A percentile compares a stretch with the other conserved stretches of the same genome.
Evolutionary conservation across 2,797 vertebrate species (phyloP).

Genomic region (Gymnothorax javanicus): DNA sequence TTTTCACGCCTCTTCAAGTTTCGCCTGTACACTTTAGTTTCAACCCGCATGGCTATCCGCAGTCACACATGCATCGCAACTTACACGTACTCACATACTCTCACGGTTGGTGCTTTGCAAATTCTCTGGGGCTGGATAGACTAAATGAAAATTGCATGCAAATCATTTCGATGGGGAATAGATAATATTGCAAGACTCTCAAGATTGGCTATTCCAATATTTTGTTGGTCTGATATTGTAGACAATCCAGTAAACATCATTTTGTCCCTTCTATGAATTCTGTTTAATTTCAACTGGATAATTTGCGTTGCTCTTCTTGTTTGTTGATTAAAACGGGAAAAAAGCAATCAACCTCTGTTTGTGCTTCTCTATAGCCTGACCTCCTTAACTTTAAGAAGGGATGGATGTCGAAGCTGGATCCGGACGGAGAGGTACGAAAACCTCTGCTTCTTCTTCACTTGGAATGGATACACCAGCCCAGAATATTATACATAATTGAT

Average conservation of each 20-base stretch:
- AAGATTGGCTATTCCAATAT: not conserved
- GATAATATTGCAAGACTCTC: not conserved
- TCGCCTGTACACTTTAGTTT: not conserved
- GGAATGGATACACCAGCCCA: not conserved
- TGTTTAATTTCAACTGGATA: not conserved
- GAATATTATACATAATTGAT: not conserved
- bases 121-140: not conserved
- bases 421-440: slow-evolving; percentile 82
- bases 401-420: slow-evolving; percentile 92
- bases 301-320: not conserved
- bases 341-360: not conserved
- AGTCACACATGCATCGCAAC: not conserved
- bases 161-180: not conserved
- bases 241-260: not conserved
- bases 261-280: not conserved
- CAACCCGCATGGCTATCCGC: not conserved
- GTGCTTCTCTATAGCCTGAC: slow-evolving; percentile 70
- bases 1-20: not conserved
- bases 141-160: not conserved
- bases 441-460: not conserved
- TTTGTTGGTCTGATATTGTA: no score
- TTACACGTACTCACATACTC: not conserved
- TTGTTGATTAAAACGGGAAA: not conserved
- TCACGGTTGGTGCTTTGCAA: not conserved
- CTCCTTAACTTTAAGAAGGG: slow-evolving; percentile 86